Conservation (phyloP, 2,113 vertebrate species). For the Psophia crepitans region DNA sequence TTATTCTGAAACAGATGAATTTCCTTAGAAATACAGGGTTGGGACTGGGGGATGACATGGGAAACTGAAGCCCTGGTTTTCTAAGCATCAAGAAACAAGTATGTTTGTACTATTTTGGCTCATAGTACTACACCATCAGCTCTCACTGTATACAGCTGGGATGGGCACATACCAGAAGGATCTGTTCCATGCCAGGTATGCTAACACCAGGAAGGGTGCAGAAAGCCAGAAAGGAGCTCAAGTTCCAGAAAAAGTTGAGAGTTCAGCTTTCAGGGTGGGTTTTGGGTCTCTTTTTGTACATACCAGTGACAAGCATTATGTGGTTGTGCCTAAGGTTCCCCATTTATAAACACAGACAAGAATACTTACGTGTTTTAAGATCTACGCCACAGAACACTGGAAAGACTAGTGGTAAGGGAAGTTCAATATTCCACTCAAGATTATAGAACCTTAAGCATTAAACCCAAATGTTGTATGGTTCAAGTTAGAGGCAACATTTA, state of each 20-base stretch:
- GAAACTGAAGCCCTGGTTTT: neutral
- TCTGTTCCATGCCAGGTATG: accelerated
- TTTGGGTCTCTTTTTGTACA: neutral
- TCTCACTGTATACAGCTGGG: neutral
- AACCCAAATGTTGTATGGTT: neutral
- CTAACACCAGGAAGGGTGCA: neutral
- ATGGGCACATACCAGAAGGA: neutral
- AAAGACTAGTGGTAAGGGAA: neutral
- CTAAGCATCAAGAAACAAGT: neutral
- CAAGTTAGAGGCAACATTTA: neutral
- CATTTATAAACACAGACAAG: neutral
- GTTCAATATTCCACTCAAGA: neutral
- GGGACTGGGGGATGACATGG: neutral
- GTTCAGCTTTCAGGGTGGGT: accelerated
- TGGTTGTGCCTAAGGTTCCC: neutral
- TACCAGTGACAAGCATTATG: neutral
- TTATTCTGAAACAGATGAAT: neutral
- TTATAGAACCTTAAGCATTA: neutral
- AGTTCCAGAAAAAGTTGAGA: neutral
- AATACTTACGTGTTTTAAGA: neutral
- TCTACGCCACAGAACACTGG: neutral
- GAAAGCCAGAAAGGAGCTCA: neutral
- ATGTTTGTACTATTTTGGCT: neutral
- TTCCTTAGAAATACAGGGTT: neutral
- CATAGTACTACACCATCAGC: neutral